Conservation (phyloP, 2,888 invertebrate genomes). For the Gerosis bhagava region DNA sequence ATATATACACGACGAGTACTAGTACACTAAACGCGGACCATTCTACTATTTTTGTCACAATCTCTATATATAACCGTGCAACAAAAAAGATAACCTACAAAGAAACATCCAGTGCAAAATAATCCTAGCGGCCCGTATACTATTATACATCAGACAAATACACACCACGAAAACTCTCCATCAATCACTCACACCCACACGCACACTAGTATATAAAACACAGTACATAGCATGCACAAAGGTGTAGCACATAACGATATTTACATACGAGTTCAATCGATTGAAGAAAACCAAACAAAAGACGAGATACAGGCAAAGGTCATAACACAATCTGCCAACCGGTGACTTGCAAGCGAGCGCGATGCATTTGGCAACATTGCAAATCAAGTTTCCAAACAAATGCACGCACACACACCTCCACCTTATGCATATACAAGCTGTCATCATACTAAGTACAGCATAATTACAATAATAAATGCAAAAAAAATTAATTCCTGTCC, state of each 20-base stretch:
- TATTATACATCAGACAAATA: slow-evolving; percentile 37
- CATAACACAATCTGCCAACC: slow-evolving; percentile 47
- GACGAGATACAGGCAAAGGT: slow-evolving; percentile 46
- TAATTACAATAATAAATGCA: slow-evolving; percentile 42
- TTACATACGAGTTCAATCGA: slow-evolving; percentile 33
- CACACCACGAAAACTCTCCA: slow-evolving; percentile 33
- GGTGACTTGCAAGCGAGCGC: slow-evolving; percentile 25
- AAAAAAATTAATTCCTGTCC: slow-evolving; percentile 40
- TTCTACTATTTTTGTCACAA: slow-evolving; percentile 15
- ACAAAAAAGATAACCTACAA: slow-evolving; percentile 34
- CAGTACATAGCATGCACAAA: slow-evolving; percentile 36
- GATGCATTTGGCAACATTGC: slow-evolving; percentile 52
- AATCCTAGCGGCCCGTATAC: slow-evolving; percentile 31
- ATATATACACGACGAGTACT: slow-evolving; percentile 12
- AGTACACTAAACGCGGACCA: slow-evolving; percentile 10
- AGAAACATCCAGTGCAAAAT: slow-evolving; percentile 17
- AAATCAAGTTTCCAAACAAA: slow-evolving; percentile 54
- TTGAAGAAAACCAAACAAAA: slow-evolving; percentile 33
- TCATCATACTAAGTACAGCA: slow-evolving; percentile 5
- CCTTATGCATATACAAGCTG: slow-evolving; percentile 5
- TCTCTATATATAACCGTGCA: slow-evolving; percentile 12
- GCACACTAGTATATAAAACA: slow-evolving; percentile 36
- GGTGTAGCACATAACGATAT: slow-evolving; percentile 24
- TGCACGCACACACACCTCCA: slow-evolving; percentile 44
- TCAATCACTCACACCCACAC: slow-evolving; percentile 40